A percentile compares a stretch with the other conserved stretches of the same genome.
These are phyloP conservation scores for Napeogenes inachia DNA, from an alignment of 2,888 invertebrate species.

Conservation along the genomic window DNA sequence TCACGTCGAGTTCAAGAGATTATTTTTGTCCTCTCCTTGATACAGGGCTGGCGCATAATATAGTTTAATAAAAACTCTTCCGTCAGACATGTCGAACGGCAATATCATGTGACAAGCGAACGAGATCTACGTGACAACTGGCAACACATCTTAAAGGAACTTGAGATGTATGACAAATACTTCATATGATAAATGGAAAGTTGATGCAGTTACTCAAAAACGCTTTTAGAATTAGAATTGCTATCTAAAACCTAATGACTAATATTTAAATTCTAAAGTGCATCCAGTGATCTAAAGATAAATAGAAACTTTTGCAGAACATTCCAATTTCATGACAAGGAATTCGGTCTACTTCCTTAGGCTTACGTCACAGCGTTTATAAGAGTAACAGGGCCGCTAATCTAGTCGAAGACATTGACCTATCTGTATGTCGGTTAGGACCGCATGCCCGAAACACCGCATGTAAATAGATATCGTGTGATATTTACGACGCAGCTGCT, in stretches of 20 bases:
- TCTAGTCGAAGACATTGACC: constrained; percentile 71
- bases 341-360: constrained; percentile 1
- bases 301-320: neutral
- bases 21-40: constrained; percentile 74
- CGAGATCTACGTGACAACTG: constrained; percentile 22
- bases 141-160: neutral
- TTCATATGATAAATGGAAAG: neutral
- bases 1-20: constrained; percentile 55
- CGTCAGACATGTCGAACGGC: constrained; percentile 55
- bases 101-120: constrained; percentile 31
- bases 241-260: too few species aligned
- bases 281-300: too few species aligned
- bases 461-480: constrained; percentile 52
- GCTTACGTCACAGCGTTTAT: constrained; percentile 21
- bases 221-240: too few species aligned
- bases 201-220: too few species aligned
- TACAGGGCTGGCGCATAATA: constrained; percentile 73
- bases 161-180: neutral
- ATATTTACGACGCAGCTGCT: constrained; percentile 66
- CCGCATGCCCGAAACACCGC: constrained; percentile 36
- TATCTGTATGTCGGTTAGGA: constrained; percentile 55
- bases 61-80: constrained; percentile 71
- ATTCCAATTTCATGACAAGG: neutral
- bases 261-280: too few species aligned
- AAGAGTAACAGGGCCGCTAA: constrained; percentile 34